A percentile compares a stretch with the other conserved stretches of the same genome.
phyloP scores from a whole-genome alignment of 2,113 vertebrate genomes.

The Gadus macrocephalus region DNA sequence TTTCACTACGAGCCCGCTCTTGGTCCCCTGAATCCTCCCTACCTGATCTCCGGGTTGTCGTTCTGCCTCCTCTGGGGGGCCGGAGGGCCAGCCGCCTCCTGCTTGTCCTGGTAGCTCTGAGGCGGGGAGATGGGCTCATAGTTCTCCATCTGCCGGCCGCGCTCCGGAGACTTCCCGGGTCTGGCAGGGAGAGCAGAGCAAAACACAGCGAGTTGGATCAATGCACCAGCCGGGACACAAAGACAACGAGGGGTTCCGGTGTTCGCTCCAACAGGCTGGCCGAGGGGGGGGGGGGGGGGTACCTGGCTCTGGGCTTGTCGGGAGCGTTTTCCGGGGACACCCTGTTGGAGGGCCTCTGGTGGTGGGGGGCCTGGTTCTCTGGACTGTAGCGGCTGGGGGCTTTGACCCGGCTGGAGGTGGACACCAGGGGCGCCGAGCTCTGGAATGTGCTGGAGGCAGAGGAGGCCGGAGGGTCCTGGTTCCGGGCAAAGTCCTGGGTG shows the following conservation, averaged over 20 bases:
- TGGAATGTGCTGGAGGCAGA: conserved; percentile 80
- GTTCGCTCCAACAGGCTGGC: background rate
- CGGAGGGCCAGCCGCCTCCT: conserved; percentile 83
- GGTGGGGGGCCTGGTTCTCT: conserved; percentile 79
- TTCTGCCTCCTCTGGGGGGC: conserved; percentile 80
- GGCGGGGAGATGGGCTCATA: conserved; percentile 97
- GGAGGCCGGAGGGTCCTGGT: conserved; percentile 83
- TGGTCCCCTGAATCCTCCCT: background rate
- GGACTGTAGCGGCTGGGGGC: conserved; percentile 87
- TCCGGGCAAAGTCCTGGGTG: conserved; percentile 96
- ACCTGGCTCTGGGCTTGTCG: conserved; percentile 90
- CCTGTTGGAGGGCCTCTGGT: conserved; percentile 83
- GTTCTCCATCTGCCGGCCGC: conserved; percentile 81
- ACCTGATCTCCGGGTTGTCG: conserved; percentile 91
- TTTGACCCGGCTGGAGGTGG: conserved; percentile 77
- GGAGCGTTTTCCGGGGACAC: conserved; percentile 88
- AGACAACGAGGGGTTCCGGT: background rate
- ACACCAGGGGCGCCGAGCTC: conserved; percentile 66
- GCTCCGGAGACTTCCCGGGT: conserved; percentile 94
- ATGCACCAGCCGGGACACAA: background rate
- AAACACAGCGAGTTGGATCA: background rate
- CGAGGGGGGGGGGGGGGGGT: conserved; percentile 12
- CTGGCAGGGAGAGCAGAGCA: conserved; percentile 53
- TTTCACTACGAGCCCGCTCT: background rate
- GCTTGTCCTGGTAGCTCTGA: conserved; percentile 81